Base-by-base conservation (phyloP, 1,140 invertebrate genomes). In the Acromyrmex charruanus region DNA sequence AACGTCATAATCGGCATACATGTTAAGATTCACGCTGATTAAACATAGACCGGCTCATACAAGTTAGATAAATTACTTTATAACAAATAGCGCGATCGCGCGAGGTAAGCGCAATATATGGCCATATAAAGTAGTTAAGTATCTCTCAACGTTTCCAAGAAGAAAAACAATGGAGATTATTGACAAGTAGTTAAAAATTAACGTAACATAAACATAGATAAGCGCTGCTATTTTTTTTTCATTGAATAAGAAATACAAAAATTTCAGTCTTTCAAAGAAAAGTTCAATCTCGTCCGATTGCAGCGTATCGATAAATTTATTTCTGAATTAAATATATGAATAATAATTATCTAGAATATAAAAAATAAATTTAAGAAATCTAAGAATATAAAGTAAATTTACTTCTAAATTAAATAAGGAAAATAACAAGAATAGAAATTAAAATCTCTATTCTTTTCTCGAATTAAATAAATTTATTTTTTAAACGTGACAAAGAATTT, bases 1-100 rank as follows among this genome's bases (percentile, higher is more conserved):
- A 9, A 10, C 9, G 53, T 61, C 53, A 25, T 31, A 49, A 16
- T 82, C 25, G 31, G 21, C 31, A 12, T 35, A 49, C 39, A 39
- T 49, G 3, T 68, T 61, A 44, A 75, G 16, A 84, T 18, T 75
- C 55, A 21, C 55, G 58, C 25, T 49, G 80, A 51, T n/a, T 7
- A 75, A 49, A 58, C 12, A 49, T 75, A 18, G 68, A 53, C 58
- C 68, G 35, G 9, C n/a, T 7, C 49, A 21, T 14, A 16, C 14
- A 51, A 51, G 49, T 74, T 84, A 84, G 55, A 75, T 74, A 84
- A 74, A 72, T 81, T 69, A 72, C 25, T 35, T 69, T 39, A 61
- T 74, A 71, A 55, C 25, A 7, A 28, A 49, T 35, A 31, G 59
- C 68, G 39, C 44, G 66, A 55, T 65, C 39, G 75, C 58, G 75